Conservation (phyloP, 2,888 invertebrate genomes). For the Apamea epomidion region DNA sequence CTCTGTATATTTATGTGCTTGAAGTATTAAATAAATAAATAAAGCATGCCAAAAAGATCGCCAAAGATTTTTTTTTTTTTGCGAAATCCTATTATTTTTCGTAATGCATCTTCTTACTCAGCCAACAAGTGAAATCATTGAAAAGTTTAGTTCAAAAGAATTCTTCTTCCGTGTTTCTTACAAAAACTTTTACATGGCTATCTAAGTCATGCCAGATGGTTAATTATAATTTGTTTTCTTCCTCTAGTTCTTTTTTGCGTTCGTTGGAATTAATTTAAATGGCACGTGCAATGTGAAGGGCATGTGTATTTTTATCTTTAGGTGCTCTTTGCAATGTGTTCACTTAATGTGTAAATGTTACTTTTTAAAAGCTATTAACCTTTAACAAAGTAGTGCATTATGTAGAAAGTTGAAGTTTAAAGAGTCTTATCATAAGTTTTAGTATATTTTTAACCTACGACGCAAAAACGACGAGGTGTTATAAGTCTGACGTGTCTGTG, state of each 20-base stretch:
- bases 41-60: too few species aligned
- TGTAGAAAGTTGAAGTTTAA: not conserved
- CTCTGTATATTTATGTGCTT: too few species aligned
- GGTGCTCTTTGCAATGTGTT: constrained; percentile 14
- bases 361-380: constrained; percentile 33
- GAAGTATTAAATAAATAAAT: too few species aligned
- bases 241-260: not conserved
- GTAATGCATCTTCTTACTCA: not conserved
- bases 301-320: constrained; percentile 28
- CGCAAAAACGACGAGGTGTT: too few species aligned
- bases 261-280: not conserved
- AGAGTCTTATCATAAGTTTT: not conserved
- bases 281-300: not conserved
- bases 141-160: too few species aligned
- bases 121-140: not conserved
- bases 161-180: not conserved
- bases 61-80: too few species aligned
- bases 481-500: too few species aligned
- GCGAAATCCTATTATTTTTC: too few species aligned
- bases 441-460: too few species aligned
- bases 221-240: not conserved
- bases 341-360: not conserved
- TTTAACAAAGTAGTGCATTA: constrained; percentile 15
- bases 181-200: not conserved
- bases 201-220: too few species aligned